phyloP scores from a whole-genome alignment of 2,113 vertebrate species.

The Climacteris rufus region DNA sequence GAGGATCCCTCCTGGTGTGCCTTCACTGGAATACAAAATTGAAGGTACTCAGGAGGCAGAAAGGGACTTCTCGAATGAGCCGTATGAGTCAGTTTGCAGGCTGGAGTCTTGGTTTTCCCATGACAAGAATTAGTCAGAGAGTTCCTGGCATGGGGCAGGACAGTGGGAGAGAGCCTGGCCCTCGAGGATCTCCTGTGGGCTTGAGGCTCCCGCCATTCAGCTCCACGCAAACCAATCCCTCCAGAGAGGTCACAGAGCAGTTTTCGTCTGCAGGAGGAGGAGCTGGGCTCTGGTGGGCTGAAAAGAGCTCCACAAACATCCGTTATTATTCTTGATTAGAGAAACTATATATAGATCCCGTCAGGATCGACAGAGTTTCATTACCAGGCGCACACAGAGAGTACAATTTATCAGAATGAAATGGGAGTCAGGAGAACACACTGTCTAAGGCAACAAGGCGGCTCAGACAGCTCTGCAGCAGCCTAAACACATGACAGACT shows the following conservation, averaged over 20 bases:
- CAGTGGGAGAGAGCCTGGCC: background rate
- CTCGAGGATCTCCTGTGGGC: background rate
- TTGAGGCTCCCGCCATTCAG: background rate
- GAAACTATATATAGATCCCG: background rate
- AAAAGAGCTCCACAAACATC: background rate
- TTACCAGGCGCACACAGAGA: background rate
- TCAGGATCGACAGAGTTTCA: background rate
- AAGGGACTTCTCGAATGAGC: background rate
- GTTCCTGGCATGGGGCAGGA: background rate
- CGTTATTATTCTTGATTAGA: background rate
- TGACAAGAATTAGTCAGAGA: background rate
- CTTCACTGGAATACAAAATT: background rate
- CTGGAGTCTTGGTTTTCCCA: background rate
- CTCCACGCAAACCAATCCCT: background rate
- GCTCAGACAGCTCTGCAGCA: constrained; percentile 68
- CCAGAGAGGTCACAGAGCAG: background rate
- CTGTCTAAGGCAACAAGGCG: constrained; percentile 65
- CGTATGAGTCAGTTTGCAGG: background rate
- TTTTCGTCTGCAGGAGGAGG: background rate
- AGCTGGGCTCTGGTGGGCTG: background rate
- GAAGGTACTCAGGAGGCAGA: background rate
- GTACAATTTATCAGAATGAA: background rate
- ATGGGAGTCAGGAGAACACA: constrained; percentile 54
- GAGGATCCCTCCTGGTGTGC: background rate
- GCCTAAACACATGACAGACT: constrained; percentile 77